A percentile compares a stretch with the other conserved stretches of the same genome.
Conservation (phyloP, 2,888 invertebrate species). For the Drosophila mayaguana region DNA sequence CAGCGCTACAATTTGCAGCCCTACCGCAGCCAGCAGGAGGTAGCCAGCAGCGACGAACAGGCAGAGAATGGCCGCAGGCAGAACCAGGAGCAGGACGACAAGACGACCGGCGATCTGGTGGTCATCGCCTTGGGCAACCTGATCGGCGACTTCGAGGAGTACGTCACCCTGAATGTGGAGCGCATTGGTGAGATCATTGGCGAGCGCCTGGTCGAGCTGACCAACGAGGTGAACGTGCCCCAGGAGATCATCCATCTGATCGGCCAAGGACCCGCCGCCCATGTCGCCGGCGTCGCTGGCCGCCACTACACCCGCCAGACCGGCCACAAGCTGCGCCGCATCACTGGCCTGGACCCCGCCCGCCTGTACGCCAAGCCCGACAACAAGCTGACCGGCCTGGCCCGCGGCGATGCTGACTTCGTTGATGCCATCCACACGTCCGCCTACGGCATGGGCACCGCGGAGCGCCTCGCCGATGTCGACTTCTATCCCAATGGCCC, state of each 20-base stretch:
- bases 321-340: slow-evolving; percentile 80
- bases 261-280: slow-evolving; percentile 81
- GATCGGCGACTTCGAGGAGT: slow-evolving; percentile 70
- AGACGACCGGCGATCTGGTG: slow-evolving; percentile 71
- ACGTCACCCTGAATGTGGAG: slow-evolving; percentile 65
- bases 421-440: slow-evolving; percentile 84
- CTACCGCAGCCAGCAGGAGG: slow-evolving; percentile 39
- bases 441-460: slow-evolving; percentile 78
- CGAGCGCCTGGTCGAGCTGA: slow-evolving; percentile 72
- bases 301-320: slow-evolving; percentile 78
- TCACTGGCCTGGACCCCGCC: slow-evolving; percentile 83
- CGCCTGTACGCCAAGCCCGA: slow-evolving; percentile 68
- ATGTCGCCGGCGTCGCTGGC: slow-evolving; percentile 83
- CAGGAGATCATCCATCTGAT: slow-evolving; percentile 82
- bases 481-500: slow-evolving; percentile 84
- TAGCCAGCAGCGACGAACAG: slow-evolving; percentile 69
- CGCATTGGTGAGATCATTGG: slow-evolving; percentile 76
- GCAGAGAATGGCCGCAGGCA: slow-evolving; percentile 46
- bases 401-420: slow-evolving; percentile 83
- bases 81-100: slow-evolving; percentile 45
- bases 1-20: slow-evolving; percentile 76
- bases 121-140: slow-evolving; percentile 77
- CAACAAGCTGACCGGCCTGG: slow-evolving; percentile 70
- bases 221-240: slow-evolving; percentile 67
- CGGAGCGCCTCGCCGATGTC: slow-evolving; percentile 75